Evolutionary conservation across 2,888 invertebrate species (phyloP).

Genomic region (Stomorhina lunata): DNA sequence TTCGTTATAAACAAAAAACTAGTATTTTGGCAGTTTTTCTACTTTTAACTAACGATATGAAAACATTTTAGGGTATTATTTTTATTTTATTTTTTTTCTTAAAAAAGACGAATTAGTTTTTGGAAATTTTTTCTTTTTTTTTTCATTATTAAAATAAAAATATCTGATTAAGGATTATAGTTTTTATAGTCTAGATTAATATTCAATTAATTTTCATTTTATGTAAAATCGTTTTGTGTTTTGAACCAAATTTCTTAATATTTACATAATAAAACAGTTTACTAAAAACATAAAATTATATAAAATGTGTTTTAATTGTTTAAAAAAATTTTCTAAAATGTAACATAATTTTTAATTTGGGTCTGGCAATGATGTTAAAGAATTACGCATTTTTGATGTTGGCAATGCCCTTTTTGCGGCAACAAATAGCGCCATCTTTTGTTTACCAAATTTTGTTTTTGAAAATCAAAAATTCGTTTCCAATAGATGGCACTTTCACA

Average conservation of each 20-base stretch:
- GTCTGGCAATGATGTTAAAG: too few relatives aligned
- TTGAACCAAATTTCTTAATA: constrained; percentile 14
- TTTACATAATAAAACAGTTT: constrained; percentile 23
- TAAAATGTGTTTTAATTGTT: background rate
- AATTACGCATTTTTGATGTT: too few relatives aligned
- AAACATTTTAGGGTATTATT: background rate
- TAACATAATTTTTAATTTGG: background rate
- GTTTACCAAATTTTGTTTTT: too few relatives aligned
- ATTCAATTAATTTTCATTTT: constrained; percentile 19
- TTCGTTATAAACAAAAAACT: background rate
- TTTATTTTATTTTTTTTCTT: background rate
- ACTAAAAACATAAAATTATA: background rate
- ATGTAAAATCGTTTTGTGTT: constrained; percentile 28
- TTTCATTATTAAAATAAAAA: background rate
- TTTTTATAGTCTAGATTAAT: constrained; percentile 24
- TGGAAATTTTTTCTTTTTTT: background rate
- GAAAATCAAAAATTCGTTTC: too few relatives aligned
- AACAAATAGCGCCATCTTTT: too few relatives aligned
- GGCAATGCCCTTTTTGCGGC: too few relatives aligned
- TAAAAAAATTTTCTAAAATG: background rate
- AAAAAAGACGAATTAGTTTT: constrained; percentile 2
- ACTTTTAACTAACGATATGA: background rate
- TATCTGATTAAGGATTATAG: background rate
- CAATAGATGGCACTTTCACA: too few relatives aligned
- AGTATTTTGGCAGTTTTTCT: background rate